Evolutionary conservation across 2,113 vertebrate species (phyloP), one percentile per base, ranked within the genome.

Genomic region (Chaetura pelagica): DNA sequence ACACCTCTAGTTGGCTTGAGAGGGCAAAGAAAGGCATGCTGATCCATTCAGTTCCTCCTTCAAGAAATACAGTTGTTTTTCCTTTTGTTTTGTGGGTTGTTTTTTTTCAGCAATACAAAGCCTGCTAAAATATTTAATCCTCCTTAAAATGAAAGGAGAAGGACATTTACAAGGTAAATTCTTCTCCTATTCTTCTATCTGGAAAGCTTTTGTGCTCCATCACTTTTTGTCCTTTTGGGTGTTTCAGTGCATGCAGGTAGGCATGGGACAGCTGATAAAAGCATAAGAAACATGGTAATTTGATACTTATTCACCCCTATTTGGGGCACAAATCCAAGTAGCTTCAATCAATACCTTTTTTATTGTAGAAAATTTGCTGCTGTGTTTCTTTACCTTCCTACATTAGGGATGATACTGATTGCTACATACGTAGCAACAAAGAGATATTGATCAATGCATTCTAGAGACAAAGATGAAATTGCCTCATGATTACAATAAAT

Each of bases 261-360:
- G 30, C 55, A 11, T 27, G 72, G 30, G 32, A 86, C 35, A 58
- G 13, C 54, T 55, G 21, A 91, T 17, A 84, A 69, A 54, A 76
- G 17, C 30, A 55, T 14, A 68, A 51, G 35, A 57, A 83, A 96
- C 90, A 84, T 84, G 14, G 29, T 46, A 48, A 75, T 69, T 81
- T 71, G 12, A 32, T 84, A 55, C 8, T 74, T 79, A 42, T 10
- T 69, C 76, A 9, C 7, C n/a, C 71, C 14, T 73, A 29, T 80
- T 78, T 66, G 52, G 49, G 59, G 40, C 11, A 80, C 89, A 93
- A 69, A 40, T 72, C 27, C 26, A 83, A 90, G 34, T 49, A 77
- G 5, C 14, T 84, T 84, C 49, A 93, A 90, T 92, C 92, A 90
- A 83, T 93, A 92, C 10, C 18, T 68, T 91, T 92, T 75, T 40